These are phyloP conservation scores for Elymnias hypermnestra DNA, from an alignment of 1,140 invertebrate genomes.

Conservation along the genomic window DNA sequence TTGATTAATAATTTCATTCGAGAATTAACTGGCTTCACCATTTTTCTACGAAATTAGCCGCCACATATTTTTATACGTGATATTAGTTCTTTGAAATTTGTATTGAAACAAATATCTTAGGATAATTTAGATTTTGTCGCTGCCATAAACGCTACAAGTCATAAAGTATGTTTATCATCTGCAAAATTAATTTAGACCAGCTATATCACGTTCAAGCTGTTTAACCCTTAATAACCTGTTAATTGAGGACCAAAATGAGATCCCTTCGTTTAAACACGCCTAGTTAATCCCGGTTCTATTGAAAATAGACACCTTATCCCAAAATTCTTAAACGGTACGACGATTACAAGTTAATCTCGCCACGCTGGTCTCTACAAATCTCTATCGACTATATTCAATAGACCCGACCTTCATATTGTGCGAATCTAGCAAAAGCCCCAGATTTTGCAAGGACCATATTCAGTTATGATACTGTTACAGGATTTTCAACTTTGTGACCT, in stretches of 20 bases:
- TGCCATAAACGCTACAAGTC: too few species aligned
- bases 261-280: neutral
- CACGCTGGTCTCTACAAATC: neutral
- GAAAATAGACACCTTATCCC: neutral
- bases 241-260: neutral
- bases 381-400: conserved; percentile 1
- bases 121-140: too few species aligned
- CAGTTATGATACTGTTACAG: neutral
- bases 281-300: neutral
- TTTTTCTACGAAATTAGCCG: too few species aligned
- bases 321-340: neutral
- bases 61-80: too few species aligned
- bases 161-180: too few species aligned
- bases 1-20: too few species aligned
- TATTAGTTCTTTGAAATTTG: too few species aligned
- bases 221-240: neutral
- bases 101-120: too few species aligned
- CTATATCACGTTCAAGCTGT: too few species aligned
- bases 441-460: neutral
- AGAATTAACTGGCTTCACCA: too few species aligned
- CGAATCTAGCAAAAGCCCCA: conserved; percentile 4
- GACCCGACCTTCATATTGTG: conserved; percentile 2
- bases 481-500: neutral
- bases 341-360: neutral
- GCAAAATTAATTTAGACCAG: too few species aligned